Percentiles rank a stretch among this genome's conserved stretches.
Evolutionary conservation across 2,797 vertebrate genomes (phyloP).

Genomic region (Sus cebifrons): DNA sequence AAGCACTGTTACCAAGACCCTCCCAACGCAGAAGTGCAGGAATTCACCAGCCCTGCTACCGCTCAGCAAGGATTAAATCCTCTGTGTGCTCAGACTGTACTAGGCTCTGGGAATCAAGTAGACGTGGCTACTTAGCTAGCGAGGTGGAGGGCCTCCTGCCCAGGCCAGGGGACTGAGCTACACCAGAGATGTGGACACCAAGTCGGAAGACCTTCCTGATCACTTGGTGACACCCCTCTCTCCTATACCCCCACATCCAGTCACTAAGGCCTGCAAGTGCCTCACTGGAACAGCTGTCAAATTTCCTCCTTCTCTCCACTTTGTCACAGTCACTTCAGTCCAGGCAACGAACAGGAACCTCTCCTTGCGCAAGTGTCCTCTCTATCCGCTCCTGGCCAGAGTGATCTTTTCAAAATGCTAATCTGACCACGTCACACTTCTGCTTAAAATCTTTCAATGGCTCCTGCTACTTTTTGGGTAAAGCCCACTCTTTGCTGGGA

Average conservation of each 20-base stretch:
- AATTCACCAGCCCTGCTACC: not conserved
- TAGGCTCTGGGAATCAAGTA: not conserved
- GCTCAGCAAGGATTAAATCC: not conserved
- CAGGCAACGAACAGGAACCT: not conserved
- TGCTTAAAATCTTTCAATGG: not conserved
- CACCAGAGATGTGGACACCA: not conserved
- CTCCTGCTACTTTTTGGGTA: not conserved
- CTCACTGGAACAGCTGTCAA: not conserved
- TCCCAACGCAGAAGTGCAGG: accelerated
- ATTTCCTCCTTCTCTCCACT: not conserved
- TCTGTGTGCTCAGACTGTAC: not conserved
- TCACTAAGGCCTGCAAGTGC: not conserved
- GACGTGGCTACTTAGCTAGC: not conserved
- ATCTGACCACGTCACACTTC: not conserved
- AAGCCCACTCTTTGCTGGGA: not conserved
- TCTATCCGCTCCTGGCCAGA: not conserved
- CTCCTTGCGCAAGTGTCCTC: not conserved
- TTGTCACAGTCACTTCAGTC: not conserved
- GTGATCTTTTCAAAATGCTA: not conserved
- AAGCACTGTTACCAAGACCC: too few species aligned
- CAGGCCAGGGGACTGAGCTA: not conserved
- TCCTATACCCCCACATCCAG: not conserved
- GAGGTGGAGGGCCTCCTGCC: not conserved
- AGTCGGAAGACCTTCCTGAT: not conserved
- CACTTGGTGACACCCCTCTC: not conserved